Evolutionary conservation across 2,113 vertebrate species (phyloP).

Genomic region (Micronycteris hirsuta): DNA sequence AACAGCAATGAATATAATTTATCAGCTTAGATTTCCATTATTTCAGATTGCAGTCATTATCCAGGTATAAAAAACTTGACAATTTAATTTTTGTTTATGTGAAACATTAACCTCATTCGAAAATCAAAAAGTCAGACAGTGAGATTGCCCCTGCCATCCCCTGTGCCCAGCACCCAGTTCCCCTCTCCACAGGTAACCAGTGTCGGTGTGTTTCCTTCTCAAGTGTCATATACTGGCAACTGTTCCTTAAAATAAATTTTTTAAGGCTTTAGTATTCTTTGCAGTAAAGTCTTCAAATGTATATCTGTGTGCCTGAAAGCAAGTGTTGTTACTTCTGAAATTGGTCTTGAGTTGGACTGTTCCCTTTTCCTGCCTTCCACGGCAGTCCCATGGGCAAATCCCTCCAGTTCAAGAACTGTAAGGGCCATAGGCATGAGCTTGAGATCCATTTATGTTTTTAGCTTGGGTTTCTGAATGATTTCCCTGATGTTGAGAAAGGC

Average conservation of each 20-base stretch:
- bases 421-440: neutral
- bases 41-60: neutral
- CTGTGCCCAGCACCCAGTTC: no score
- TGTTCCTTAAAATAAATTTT: neutral
- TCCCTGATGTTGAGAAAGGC: neutral
- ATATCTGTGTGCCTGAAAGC: neutral
- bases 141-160: neutral
- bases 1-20: neutral
- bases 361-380: no score
- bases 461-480: neutral
- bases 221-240: neutral
- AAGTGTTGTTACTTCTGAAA: neutral
- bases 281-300: neutral
- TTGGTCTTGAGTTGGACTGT: neutral
- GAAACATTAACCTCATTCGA: neutral
- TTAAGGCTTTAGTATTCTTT: neutral
- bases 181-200: neutral
- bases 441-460: neutral
- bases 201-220: neutral
- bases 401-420: neutral
- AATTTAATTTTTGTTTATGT: neutral
- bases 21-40: neutral
- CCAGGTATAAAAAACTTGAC: neutral
- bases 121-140: neutral
- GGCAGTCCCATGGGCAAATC: neutral